A percentile compares a stretch with the other conserved stretches of the same genome.
Evolutionary conservation across 2,797 vertebrate genomes (phyloP).

Genomic region (Enteromius thamalakanensis): DNA sequence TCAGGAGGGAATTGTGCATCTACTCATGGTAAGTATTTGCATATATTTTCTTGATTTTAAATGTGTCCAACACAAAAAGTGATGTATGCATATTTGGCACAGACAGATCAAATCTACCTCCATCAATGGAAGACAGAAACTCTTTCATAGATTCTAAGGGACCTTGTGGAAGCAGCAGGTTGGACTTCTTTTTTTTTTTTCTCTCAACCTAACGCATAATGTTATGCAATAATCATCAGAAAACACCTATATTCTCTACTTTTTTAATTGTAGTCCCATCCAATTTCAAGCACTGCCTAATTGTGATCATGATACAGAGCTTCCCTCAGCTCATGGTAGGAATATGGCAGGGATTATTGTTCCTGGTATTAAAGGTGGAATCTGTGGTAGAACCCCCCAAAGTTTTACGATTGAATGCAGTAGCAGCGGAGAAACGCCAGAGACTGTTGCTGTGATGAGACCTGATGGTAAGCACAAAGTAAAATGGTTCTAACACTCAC

Average conservation of each 20-base stretch:
- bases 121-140: conserved; percentile 15
- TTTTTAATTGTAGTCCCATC: not conserved
- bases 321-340: not conserved
- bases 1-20: conserved; percentile 21
- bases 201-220: not conserved
- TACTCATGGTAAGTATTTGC: not conserved
- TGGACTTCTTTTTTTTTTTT: not conserved
- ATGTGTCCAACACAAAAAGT: not conserved
- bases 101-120: not conserved
- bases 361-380: conserved; percentile 21
- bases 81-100: not conserved
- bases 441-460: conserved; percentile 27
- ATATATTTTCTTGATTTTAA: not conserved
- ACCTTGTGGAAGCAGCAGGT: conserved; percentile 16
- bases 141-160: conserved; percentile 1
- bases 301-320: not conserved
- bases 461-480: conserved; percentile 35
- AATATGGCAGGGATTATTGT: conserved; percentile 1
- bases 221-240: not conserved
- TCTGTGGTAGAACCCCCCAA: conserved; percentile 27
- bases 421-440: conserved; percentile 25
- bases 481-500: not conserved
- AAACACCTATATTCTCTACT: not conserved
- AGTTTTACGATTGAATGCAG: not conserved
- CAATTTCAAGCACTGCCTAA: conserved; percentile 1